These are phyloP conservation scores for Campylorhamphus procurvoides DNA, from an alignment of 2,113 vertebrate species.

Conservation along the genomic window DNA sequence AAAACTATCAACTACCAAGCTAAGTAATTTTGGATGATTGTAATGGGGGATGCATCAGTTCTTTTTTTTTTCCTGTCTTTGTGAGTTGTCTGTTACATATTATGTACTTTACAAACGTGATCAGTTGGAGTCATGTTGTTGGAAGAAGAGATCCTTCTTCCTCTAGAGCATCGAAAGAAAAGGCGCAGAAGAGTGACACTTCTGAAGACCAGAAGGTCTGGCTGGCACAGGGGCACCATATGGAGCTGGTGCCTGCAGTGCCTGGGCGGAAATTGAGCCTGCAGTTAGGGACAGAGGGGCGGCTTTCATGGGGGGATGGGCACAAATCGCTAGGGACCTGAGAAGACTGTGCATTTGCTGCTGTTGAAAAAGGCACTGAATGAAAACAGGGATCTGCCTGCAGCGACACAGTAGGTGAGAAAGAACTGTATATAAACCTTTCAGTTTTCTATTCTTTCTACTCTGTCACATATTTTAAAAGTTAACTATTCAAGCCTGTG, in stretches of 20 bases:
- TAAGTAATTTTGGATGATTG: not conserved
- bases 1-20: not conserved
- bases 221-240: not conserved
- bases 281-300: not conserved
- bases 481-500: not conserved
- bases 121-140: not conserved
- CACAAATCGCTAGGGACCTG: not conserved
- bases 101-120: not conserved
- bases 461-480: not conserved
- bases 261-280: not conserved
- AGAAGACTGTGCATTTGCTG: not conserved
- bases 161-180: not conserved
- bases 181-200: not conserved
- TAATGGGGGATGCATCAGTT: not conserved
- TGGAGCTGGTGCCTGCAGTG: not conserved
- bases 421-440: not conserved
- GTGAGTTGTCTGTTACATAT: not conserved
- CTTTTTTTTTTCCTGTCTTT: not conserved
- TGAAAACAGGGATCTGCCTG: not conserved
- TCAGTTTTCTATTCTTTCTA: not conserved
- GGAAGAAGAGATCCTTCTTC: not conserved
- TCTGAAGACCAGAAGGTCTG: not conserved
- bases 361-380: not conserved
- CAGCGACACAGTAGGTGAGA: not conserved
- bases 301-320: accelerated